Conservation (phyloP, 2,113 vertebrate species). For the Spea multiplicata region DNA sequence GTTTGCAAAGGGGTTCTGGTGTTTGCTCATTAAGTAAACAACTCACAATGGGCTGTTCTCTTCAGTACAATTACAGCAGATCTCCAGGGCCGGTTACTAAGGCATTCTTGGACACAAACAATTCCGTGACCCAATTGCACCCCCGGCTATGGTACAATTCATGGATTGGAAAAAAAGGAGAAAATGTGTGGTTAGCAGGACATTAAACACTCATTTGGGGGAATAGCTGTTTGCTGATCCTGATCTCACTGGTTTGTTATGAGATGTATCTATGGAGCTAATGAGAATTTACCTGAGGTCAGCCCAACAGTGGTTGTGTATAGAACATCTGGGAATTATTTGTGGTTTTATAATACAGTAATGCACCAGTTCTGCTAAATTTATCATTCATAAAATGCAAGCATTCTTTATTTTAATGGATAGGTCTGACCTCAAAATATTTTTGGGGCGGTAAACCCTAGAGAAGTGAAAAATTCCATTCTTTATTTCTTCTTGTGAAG, state of each 20-base stretch:
- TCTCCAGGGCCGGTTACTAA: constrained; percentile 38
- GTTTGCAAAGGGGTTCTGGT: neutral
- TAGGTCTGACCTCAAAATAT: neutral
- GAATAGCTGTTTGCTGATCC: constrained; percentile 32
- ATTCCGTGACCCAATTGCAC: constrained; percentile 21
- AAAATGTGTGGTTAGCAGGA: constrained; percentile 7
- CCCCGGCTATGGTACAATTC: neutral
- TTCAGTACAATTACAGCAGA: neutral
- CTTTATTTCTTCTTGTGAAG: neutral
- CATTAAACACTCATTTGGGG: neutral
- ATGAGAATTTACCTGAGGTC: constrained; percentile 33
- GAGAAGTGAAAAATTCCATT: neutral
- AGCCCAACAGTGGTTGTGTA: constrained; percentile 17
- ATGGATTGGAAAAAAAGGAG: constrained; percentile 1
- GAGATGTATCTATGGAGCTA: constrained; percentile 46
- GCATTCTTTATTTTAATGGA: neutral
- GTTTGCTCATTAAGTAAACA: constrained; percentile 19
- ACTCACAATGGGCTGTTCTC: constrained; percentile 26
- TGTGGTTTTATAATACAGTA: constrained; percentile 15
- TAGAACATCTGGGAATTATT: constrained; percentile 41
- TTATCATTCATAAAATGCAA: constrained; percentile 10
- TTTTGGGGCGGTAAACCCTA: neutral
- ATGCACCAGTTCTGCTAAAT: constrained; percentile 25
- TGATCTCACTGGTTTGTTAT: constrained; percentile 39
- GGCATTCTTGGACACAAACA: constrained; percentile 25